A percentile compares a stretch with the other conserved stretches of the same genome.
Evolutionary conservation across 1,140 invertebrate genomes (phyloP).

Genomic region (Aphelenchoides besseyi): DNA sequence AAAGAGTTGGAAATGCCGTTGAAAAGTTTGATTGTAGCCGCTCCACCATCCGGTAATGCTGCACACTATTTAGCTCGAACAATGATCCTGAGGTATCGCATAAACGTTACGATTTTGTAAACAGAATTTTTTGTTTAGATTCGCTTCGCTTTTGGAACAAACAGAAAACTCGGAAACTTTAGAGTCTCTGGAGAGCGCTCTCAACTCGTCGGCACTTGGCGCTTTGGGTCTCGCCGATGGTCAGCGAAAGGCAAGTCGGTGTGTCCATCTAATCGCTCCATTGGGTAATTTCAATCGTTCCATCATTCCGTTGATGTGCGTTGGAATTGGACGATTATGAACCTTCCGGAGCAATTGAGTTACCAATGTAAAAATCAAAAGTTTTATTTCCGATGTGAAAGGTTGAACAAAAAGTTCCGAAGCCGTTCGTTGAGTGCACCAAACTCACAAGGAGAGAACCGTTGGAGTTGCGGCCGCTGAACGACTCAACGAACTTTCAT

Average conservation of each 20-base stretch:
- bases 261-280: background rate
- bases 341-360: too few species aligned
- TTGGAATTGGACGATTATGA: background rate
- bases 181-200: background rate
- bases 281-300: background rate
- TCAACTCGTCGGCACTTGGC: slow-evolving; percentile 4
- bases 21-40: background rate
- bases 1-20: background rate
- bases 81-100: background rate
- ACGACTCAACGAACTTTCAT: background rate
- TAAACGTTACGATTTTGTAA: background rate
- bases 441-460: background rate
- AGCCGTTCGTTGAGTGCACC: background rate
- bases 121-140: slow-evolving; percentile 12
- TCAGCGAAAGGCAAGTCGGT: background rate
- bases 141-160: background rate
- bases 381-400: background rate
- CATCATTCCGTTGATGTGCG: background rate
- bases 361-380: too few species aligned
- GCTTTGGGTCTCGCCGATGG: background rate
- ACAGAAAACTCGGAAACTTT: background rate
- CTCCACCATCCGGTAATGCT: slow-evolving; percentile 9
- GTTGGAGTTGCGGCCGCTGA: background rate
- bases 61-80: slow-evolving; percentile 12
- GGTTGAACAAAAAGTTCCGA: background rate